These are phyloP conservation scores for Delichon dasypus DNA, from an alignment of 2,797 vertebrate genomes.

Conservation along the genomic window DNA sequence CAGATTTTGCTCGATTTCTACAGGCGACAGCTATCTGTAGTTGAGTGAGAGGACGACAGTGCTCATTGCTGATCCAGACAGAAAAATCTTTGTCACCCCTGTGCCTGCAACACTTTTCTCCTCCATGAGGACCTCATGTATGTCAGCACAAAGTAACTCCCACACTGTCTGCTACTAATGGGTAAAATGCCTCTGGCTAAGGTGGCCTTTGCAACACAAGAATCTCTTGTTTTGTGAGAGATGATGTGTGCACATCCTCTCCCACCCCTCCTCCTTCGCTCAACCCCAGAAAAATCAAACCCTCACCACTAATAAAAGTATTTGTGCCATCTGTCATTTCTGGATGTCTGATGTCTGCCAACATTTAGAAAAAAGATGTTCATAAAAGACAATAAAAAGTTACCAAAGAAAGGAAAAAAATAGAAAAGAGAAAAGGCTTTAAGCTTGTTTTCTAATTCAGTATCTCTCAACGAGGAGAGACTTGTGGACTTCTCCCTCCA, in stretches of 20 bases:
- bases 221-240: neutral
- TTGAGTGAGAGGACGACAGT: neutral
- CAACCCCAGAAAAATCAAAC: accelerated
- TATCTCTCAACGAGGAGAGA: no score
- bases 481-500: no score
- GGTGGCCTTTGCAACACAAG: neutral
- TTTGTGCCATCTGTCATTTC: neutral
- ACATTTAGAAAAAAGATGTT: no score
- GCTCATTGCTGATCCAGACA: neutral
- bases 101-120: neutral
- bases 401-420: no score
- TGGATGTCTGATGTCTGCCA: neutral
- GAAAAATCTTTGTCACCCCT: neutral
- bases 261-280: neutral
- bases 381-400: neutral
- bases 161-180: neutral
- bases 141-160: neutral
- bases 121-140: accelerated
- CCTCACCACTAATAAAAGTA: neutral
- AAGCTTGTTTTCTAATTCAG: neutral
- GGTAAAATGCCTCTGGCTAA: neutral
- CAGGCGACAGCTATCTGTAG: neutral
- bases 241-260: accelerated
- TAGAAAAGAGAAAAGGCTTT: no score
- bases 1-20: neutral